These are phyloP conservation scores for Physocephala rufipes DNA, from an alignment of 2,888 invertebrate genomes.

Conservation along the genomic window DNA sequence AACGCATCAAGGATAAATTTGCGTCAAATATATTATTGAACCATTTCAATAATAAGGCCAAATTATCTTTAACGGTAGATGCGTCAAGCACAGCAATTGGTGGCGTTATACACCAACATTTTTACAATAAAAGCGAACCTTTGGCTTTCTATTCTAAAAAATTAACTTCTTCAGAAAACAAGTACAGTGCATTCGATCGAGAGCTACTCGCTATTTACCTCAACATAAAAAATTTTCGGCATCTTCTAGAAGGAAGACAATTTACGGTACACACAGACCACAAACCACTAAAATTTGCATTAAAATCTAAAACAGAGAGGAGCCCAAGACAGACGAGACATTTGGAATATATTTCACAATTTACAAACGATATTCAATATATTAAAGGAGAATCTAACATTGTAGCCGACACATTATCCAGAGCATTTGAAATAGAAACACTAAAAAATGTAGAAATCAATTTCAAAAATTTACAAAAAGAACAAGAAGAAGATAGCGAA, in stretches of 20 bases:
- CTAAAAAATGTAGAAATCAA: no score
- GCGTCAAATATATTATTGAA: background rate
- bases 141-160: background rate
- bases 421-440: no score
- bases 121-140: background rate
- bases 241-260: background rate
- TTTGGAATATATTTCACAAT: no score
- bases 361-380: no score
- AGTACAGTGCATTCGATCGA: conserved; percentile 14
- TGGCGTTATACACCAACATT: conserved; percentile 1
- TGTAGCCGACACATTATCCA: no score
- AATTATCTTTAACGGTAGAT: conserved; percentile 5
- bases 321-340: no score
- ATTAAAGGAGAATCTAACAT: no score
- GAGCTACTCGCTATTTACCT: conserved; percentile 7
- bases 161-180: background rate
- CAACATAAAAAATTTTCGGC: conserved; percentile 1
- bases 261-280: background rate
- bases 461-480: no score
- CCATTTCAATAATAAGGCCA: background rate
- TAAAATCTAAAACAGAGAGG: background rate
- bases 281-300: background rate
- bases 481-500: no score
- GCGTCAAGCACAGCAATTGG: background rate
- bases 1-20: conserved; percentile 7